Percentiles rank a stretch among this genome's conserved stretches.
phyloP scores from a whole-genome alignment of 2,113 vertebrate genomes.

The Speoplatyrhinus poulsoni region DNA sequence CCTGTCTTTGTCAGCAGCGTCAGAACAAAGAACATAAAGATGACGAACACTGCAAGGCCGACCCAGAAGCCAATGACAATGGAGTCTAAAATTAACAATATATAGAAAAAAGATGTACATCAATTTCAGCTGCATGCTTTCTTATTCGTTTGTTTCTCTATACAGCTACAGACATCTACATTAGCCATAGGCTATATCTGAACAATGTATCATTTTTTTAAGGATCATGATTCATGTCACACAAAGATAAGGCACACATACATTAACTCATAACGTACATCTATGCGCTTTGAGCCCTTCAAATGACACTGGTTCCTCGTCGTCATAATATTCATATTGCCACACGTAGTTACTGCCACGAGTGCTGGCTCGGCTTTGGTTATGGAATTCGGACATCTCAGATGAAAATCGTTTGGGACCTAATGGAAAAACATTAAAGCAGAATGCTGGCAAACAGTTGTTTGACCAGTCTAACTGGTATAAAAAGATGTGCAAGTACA shows the following conservation, averaged over 20 bases:
- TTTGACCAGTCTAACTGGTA: too few relatives aligned
- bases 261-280: conserved; percentile 79
- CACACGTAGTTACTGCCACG: conserved; percentile 88
- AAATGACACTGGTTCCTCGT: conserved; percentile 89
- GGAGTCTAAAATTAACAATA: conserved; percentile 82
- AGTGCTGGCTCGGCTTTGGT: conserved; percentile 77
- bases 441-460: too few relatives aligned
- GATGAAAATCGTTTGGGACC: conserved; percentile 4
- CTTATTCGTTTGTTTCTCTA: not conserved
- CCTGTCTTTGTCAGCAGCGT: conserved; percentile 92
- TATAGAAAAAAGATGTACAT: not conserved
- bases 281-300: conserved; percentile 93
- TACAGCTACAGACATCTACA: not conserved
- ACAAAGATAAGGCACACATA: not conserved
- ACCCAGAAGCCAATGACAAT: conserved; percentile 98
- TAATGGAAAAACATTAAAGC: too few relatives aligned
- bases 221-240: too few relatives aligned
- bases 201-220: not conserved
- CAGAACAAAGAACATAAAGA: conserved; percentile 97
- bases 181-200: not conserved
- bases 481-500: too few relatives aligned
- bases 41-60: conserved; percentile 91
- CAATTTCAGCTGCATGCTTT: not conserved
- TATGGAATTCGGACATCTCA: conserved; percentile 79
- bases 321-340: conserved; percentile 96